phyloP scores from a whole-genome alignment of 2,113 vertebrate genomes.

The Gnathonemus longibarbis region DNA sequence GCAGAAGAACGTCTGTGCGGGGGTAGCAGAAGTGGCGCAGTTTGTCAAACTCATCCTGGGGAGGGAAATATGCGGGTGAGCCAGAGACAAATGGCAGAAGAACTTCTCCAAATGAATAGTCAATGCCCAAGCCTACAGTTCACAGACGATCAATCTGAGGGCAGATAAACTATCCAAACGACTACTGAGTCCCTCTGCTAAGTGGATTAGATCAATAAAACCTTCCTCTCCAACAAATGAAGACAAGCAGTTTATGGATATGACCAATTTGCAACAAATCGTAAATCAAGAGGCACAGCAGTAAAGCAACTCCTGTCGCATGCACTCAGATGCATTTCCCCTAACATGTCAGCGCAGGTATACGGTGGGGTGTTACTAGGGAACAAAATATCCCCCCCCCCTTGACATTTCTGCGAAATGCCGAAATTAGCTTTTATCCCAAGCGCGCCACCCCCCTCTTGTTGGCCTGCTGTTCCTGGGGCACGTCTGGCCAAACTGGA shows the following conservation, averaged over 20 bases:
- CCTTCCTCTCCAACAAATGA: not conserved
- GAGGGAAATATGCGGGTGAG: not conserved
- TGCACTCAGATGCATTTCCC: not conserved
- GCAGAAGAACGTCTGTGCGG: conserved; percentile 64
- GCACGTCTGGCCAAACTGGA: conserved; percentile 26
- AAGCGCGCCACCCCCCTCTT: conserved; percentile 26
- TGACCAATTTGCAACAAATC: not conserved
- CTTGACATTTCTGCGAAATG: conserved; percentile 14
- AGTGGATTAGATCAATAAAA: conserved; percentile 16
- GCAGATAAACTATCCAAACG: not conserved
- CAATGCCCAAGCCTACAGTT: not conserved
- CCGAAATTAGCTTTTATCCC: conserved; percentile 12
- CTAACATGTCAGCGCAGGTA: not conserved
- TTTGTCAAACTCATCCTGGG: conserved; percentile 74
- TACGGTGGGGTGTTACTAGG: not conserved
- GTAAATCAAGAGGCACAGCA: not conserved
- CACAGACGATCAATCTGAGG: not conserved
- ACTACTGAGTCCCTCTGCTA: not conserved
- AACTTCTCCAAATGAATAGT: not conserved
- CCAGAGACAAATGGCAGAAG: not conserved
- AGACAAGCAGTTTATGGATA: not conserved
- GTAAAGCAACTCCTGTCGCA: not conserved
- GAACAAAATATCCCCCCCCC: not conserved
- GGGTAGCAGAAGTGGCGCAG: conserved; percentile 76
- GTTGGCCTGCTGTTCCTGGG: conserved; percentile 9